These are phyloP conservation scores for Cistogaster globosa DNA, from an alignment of 2,888 invertebrate species.

Conservation along the genomic window DNA sequence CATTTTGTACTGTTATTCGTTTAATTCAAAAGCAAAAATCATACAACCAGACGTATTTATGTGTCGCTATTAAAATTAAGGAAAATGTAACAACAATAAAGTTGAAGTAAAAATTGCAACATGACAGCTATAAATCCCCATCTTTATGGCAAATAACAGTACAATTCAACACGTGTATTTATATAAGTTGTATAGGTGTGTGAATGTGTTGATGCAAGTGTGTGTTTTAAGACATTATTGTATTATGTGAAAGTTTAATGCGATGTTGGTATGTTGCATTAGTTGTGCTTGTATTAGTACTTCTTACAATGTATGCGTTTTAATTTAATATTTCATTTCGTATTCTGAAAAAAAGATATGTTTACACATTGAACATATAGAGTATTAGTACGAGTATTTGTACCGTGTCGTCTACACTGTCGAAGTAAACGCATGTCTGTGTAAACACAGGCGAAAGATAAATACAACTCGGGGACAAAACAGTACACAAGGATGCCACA, in stretches of 20 bases:
- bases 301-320: constrained; percentile 35
- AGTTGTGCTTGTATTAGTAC: background rate
- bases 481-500: too few relatives aligned
- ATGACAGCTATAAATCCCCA: constrained; percentile 46
- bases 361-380: too few relatives aligned
- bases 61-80: constrained; percentile 11
- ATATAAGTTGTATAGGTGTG: background rate
- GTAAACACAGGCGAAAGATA: too few relatives aligned
- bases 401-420: too few relatives aligned
- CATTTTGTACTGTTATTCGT: background rate
- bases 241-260: too few relatives aligned
- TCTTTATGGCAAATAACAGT: constrained; percentile 29
- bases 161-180: background rate
- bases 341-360: too few relatives aligned
- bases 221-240: too few relatives aligned
- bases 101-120: constrained; percentile 39
- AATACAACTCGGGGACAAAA: too few relatives aligned
- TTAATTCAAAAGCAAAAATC: background rate
- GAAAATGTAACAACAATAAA: constrained; percentile 16
- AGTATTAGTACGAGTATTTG: too few relatives aligned
- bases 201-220: background rate
- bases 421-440: too few relatives aligned
- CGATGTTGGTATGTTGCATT: background rate
- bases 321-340: constrained; percentile 16
- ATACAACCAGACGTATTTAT: background rate